Percentiles rank a stretch among this genome's conserved stretches.
Evolutionary conservation across 2,113 vertebrate species (phyloP).

Genomic region (Hirundichthys speculiger): DNA sequence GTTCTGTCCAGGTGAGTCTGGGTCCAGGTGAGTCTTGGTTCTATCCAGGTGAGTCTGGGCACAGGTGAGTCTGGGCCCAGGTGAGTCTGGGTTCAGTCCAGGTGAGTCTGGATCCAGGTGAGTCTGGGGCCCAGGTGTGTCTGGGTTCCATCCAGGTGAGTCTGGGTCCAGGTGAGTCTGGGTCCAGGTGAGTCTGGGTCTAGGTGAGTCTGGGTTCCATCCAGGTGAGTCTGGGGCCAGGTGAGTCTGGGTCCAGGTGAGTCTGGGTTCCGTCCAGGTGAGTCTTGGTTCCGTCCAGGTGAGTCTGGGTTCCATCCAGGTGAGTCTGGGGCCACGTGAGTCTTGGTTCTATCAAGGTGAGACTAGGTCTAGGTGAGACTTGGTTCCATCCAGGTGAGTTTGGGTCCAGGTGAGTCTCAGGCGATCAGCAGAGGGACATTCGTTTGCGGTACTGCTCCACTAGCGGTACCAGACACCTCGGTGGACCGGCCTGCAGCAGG

Average conservation of each 20-base stretch:
- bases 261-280: not conserved
- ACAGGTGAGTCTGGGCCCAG: not conserved
- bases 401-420: not conserved
- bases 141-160: too few species aligned
- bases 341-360: not conserved
- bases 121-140: not conserved
- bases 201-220: too few species aligned
- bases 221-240: too few species aligned
- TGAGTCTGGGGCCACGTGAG: not conserved
- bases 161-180: not conserved
- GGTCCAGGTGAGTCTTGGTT: not conserved
- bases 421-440: conserved; percentile 69
- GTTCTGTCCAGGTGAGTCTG: not conserved
- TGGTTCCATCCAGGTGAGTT: not conserved
- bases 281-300: not conserved
- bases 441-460: conserved; percentile 89
- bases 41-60: not conserved
- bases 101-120: not conserved
- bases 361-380: not conserved
- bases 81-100: not conserved
- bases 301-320: not conserved
- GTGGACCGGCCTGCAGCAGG: conserved; percentile 87
- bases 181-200: not conserved
- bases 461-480: conserved; percentile 88
- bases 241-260: not conserved